Evolutionary conservation across 2,113 vertebrate genomes (phyloP).

Genomic region (Ceyx cyanopectus): DNA sequence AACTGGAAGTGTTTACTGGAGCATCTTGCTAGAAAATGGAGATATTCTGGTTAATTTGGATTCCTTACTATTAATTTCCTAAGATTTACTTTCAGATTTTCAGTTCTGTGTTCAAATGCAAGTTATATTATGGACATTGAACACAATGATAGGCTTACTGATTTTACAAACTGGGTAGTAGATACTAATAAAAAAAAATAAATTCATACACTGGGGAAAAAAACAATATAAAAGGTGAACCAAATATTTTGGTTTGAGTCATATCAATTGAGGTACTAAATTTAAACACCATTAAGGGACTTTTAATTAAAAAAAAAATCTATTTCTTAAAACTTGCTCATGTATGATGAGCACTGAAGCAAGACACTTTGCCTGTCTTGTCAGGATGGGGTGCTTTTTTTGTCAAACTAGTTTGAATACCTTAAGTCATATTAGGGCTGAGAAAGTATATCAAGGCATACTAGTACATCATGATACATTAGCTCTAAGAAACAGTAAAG

Average conservation of each 20-base stretch:
- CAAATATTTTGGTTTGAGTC: not conserved
- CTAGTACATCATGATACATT: not conserved
- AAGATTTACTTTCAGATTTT: conserved; percentile 65
- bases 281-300: not conserved
- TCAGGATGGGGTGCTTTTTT: not conserved
- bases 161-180: not conserved
- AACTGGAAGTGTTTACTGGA: conserved; percentile 65
- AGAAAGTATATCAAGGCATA: not conserved
- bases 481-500: not conserved
- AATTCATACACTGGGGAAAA: not conserved
- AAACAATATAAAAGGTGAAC: not conserved
- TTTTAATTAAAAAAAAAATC: not conserved
- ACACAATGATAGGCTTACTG: not conserved
- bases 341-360: not conserved
- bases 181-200: not conserved
- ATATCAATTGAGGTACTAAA: not conserved
- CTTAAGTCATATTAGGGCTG: not conserved
- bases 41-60: conserved; percentile 62
- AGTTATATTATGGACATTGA: not conserved
- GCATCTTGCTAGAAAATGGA: conserved; percentile 72
- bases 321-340: not conserved
- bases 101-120: not conserved
- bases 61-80: conserved; percentile 63
- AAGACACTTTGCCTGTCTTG: not conserved
- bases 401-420: not conserved